Percentiles rank a stretch among this genome's conserved stretches.
These are phyloP conservation scores for Nomada goodeniana DNA, from an alignment of 2,888 invertebrate species.

Conservation along the genomic window DNA sequence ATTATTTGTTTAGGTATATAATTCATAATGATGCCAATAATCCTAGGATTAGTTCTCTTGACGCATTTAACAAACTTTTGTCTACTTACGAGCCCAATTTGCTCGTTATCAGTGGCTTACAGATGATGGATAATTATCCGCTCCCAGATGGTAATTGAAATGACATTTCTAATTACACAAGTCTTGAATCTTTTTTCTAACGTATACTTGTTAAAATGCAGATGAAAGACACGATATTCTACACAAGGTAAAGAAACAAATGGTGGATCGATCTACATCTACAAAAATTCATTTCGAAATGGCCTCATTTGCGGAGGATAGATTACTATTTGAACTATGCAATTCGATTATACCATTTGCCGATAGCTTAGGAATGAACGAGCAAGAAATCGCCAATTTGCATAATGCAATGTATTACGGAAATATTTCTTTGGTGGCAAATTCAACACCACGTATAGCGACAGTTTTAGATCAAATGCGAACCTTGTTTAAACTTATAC, in stretches of 20 bases:
- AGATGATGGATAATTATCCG: conserved; percentile 95
- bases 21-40: conserved; percentile 93
- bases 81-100: conserved; percentile 89
- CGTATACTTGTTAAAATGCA: conserved; percentile 75
- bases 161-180: not conserved
- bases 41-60: conserved; percentile 90
- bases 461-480: conserved; percentile 93
- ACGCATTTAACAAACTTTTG: conserved; percentile 88
- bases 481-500: conserved; percentile 87
- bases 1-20: conserved; percentile 86
- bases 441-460: conserved; percentile 92
- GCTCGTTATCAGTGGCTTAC: conserved; percentile 92
- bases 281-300: conserved; percentile 93
- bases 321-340: conserved; percentile 88
- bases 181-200: not conserved
- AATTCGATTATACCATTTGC: conserved; percentile 89
- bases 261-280: conserved; percentile 86
- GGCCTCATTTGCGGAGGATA: conserved; percentile 92
- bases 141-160: conserved; percentile 86
- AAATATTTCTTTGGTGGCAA: conserved; percentile 90
- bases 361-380: conserved; percentile 95
- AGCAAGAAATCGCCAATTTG: conserved; percentile 93
- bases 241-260: conserved; percentile 88
- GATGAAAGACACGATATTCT: conserved; percentile 88
- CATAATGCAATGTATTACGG: conserved; percentile 89